Percentiles rank a stretch among this genome's conserved stretches.
These are phyloP conservation scores for Chloroceryle aenea DNA, from an alignment of 2,113 vertebrate species.

Conservation along the genomic window DNA sequence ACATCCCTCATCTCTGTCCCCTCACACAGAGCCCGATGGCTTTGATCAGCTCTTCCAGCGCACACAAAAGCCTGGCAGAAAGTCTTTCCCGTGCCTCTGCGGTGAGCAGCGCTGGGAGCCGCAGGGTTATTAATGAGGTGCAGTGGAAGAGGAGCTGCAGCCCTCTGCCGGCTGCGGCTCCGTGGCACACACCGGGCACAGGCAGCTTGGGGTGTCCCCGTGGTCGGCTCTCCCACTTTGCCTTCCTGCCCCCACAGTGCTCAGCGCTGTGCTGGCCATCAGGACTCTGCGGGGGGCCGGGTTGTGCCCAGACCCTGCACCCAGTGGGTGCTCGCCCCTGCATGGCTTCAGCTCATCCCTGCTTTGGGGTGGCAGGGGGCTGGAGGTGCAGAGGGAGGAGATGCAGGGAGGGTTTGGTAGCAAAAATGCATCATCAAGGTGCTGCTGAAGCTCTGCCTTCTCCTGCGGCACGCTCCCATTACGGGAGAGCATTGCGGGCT, in stretches of 20 bases:
- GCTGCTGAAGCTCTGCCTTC: not conserved
- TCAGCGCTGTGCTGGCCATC: accelerated
- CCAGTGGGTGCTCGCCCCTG: accelerated
- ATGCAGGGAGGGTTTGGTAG: not conserved
- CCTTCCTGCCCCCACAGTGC: not conserved
- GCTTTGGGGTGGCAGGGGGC: not conserved
- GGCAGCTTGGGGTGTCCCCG: not conserved
- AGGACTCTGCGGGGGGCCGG: not conserved
- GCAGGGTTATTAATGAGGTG: not conserved
- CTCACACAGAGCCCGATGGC: accelerated
- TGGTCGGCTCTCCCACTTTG: accelerated
- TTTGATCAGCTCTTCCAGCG: not conserved
- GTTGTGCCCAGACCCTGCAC: not conserved
- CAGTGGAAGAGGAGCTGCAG: conserved; percentile 11
- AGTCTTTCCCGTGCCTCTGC: not conserved
- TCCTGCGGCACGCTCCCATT: not conserved
- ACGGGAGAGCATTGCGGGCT: accelerated
- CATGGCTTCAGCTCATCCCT: not conserved
- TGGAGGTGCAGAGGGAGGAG: not conserved
- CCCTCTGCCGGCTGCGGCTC: not conserved
- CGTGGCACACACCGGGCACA: not conserved
- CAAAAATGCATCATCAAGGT: not conserved
- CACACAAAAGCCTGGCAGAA: not conserved
- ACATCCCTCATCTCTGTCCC: not conserved
- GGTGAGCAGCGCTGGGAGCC: not conserved